Conservation (phyloP, 1,140 invertebrate species). For the Argopecten irradians region DNA sequence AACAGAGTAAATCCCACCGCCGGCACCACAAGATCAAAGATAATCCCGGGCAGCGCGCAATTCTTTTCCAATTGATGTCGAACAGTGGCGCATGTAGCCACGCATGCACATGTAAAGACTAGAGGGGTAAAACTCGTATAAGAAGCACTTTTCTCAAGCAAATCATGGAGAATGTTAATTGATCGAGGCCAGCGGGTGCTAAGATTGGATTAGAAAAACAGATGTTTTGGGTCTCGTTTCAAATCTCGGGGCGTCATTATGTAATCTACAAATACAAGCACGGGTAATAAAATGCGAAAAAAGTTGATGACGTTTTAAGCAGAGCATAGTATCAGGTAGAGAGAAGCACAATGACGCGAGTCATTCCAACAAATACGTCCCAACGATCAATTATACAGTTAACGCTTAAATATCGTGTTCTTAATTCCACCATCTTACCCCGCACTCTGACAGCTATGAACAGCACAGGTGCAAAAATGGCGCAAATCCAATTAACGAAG, state of each 20-base stretch:
- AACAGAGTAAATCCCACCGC: not conserved
- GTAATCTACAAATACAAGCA: not conserved
- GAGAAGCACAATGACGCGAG: not conserved
- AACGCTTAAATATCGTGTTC: not conserved
- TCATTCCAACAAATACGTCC: not conserved
- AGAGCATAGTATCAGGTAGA: not conserved
- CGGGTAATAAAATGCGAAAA: constrained; percentile 2
- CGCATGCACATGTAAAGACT: not conserved
- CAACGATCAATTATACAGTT: not conserved
- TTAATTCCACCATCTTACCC: not conserved
- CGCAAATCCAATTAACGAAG: not conserved
- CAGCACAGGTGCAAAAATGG: not conserved
- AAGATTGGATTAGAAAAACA: not conserved
- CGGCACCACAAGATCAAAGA: not conserved
- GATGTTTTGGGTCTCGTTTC: constrained; percentile 2
- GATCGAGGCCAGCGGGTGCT: constrained; percentile 13
- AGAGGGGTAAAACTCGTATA: not conserved
- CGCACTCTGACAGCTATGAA: not conserved
- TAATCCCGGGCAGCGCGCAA: not conserved
- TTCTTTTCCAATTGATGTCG: not conserved
- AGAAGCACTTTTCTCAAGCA: not conserved
- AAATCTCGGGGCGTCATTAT: not conserved
- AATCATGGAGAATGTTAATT: not conserved
- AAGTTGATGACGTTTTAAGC: not conserved
- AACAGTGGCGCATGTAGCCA: not conserved